Base-by-base conservation (phyloP, 2,113 vertebrate species). In the Passer domesticus region DNA sequence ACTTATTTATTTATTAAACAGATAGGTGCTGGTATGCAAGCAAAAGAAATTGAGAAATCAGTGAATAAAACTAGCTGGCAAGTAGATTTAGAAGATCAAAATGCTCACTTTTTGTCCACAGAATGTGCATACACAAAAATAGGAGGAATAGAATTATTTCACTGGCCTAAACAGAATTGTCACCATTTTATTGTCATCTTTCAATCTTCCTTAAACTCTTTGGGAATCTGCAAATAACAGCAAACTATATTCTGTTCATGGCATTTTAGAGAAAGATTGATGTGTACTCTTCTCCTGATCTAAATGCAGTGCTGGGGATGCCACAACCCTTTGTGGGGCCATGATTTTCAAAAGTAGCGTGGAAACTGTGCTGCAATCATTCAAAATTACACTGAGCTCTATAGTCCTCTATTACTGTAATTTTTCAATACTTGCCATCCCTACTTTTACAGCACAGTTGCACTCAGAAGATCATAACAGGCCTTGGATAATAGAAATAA, bases 401-500 rank as follows among this genome's bases (percentile, higher is more conserved):
- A 7, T 9, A 74, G 37, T 55, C 75, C 70, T 93, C 74, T 62
- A 84, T 93, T 84, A 92, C 58, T 86, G 92, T 91, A 90, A 94
- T 96, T 97, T 97, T 97, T 97, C 90, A 96, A 92, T 90, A 80
- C 53, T 81, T 74, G 73, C 68, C 43, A 89, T 58, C 56, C 63
- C 60, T 80, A 82, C 79, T 87, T 91, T 94, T 74, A 94, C 44
- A 92, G 82, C 58, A 90, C 72, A 95, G 75, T 87, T 89, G 53
- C 84, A 70, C 67, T 87, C 92, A 89, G 69, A 94, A 41, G 90
- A 93, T 96, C 77, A 84, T 95, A 96, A 83, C 59, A 89, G 66
- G 89, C 92, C 16, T 66, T 73, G 64, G 94, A 93, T 95, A 95
- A 96, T 69, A 94, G 93, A 94, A 96, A 73, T 95, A 95, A 97